A percentile compares a stretch with the other conserved stretches of the same genome.
phyloP scores from a whole-genome alignment of 2,113 vertebrate genomes.

The Rhea pennata region DNA sequence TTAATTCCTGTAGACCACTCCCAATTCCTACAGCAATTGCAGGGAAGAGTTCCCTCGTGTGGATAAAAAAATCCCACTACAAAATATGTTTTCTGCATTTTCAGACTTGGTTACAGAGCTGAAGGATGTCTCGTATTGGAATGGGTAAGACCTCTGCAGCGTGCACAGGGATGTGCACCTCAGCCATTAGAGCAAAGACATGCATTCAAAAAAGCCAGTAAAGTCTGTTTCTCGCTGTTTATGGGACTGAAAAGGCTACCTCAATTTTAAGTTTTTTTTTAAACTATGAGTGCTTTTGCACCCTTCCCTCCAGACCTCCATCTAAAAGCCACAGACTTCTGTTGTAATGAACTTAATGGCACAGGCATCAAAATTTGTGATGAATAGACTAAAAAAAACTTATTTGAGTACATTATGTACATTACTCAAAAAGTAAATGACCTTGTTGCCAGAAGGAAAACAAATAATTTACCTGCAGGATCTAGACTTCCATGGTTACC shows the following conservation, averaged over 20 bases:
- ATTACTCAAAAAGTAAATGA: background rate
- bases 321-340: background rate
- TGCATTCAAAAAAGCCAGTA: background rate
- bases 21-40: background rate
- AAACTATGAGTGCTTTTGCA: background rate
- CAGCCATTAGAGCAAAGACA: background rate
- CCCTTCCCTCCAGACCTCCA: background rate
- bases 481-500: background rate
- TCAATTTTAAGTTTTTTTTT: background rate
- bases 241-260: background rate
- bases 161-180: background rate
- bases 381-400: background rate
- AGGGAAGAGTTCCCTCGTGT: background rate
- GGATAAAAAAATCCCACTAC: background rate
- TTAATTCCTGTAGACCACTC: background rate
- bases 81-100: rapidly evolving
- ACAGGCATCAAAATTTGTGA: background rate
- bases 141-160: background rate
- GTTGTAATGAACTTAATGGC: background rate
- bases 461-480: background rate
- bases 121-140: rapidly evolving
- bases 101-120: background rate
- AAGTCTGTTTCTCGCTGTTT: background rate
- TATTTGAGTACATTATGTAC: no score
- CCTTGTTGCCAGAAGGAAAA: background rate